Evolutionary conservation across 2,113 vertebrate species (phyloP).

Genomic region (Gadus macrocephalus): DNA sequence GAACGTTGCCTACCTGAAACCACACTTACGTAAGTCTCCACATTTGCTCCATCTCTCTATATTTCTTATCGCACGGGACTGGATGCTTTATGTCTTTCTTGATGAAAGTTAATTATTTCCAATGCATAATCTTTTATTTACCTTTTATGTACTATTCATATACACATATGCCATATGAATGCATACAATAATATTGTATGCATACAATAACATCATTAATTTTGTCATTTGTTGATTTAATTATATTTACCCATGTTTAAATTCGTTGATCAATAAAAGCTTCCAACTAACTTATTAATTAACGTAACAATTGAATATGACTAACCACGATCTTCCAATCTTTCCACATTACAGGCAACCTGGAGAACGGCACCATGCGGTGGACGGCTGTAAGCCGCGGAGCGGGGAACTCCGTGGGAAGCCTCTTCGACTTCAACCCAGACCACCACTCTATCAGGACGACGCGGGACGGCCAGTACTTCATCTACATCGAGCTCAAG

Average conservation of each 20-base stretch:
- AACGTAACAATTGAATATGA: too few relatives aligned
- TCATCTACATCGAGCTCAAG: slow-evolving; percentile 57
- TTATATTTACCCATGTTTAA: too few relatives aligned
- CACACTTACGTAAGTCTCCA: slow-evolving; percentile 34
- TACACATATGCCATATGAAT: not conserved
- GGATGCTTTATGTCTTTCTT: too few relatives aligned
- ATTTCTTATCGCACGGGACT: not conserved
- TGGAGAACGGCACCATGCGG: slow-evolving; percentile 25
- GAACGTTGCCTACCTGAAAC: slow-evolving; percentile 43
- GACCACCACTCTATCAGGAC: accelerated
- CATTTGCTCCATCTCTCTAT: not conserved
- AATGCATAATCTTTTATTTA: too few relatives aligned
- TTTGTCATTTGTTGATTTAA: too few relatives aligned
- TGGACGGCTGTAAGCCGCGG: accelerated
- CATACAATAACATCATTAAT: too few relatives aligned
- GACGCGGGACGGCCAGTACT: slow-evolving; percentile 44
- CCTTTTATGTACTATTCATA: not conserved
- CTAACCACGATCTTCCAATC: too few relatives aligned
- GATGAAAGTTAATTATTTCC: too few relatives aligned
- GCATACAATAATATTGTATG: not conserved
- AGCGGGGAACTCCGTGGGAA: slow-evolving; percentile 10
- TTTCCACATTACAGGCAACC: slow-evolving; percentile 11
- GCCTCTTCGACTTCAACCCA: not conserved
- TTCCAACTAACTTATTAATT: too few relatives aligned
- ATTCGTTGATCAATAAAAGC: too few relatives aligned